A percentile compares a stretch with the other conserved stretches of the same genome.
Evolutionary conservation across 2,888 invertebrate genomes (phyloP).

Genomic region (Mythimna albipuncta): DNA sequence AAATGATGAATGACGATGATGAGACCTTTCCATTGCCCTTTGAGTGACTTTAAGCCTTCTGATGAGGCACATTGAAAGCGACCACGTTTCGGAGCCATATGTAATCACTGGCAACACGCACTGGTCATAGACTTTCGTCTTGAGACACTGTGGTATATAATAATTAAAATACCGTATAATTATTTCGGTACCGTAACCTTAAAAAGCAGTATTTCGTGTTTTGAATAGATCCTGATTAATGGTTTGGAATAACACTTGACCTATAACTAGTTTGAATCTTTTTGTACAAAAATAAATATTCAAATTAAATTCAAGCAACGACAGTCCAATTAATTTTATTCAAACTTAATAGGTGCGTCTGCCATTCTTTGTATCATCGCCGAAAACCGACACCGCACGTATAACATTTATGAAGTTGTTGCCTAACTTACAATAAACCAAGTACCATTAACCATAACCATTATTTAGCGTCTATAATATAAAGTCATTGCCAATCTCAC

Average conservation of each 20-base stretch:
- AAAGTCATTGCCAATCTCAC: conserved; percentile 21
- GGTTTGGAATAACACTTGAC: not conserved
- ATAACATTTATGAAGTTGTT: not conserved
- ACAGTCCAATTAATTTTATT: conserved; percentile 5
- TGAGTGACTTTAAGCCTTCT: too few relatives aligned
- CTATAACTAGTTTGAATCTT: conserved; percentile 1
- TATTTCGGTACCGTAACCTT: not conserved
- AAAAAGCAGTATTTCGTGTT: not conserved
- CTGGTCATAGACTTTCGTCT: too few relatives aligned
- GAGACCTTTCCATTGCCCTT: too few relatives aligned
- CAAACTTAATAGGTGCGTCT: not conserved
- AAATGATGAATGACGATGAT: too few relatives aligned
- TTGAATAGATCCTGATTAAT: not conserved
- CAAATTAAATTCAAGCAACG: not conserved
- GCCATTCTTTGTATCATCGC: conserved; percentile 4
- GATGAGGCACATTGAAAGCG: too few relatives aligned
- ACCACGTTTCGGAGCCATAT: too few relatives aligned
- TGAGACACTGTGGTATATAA: too few relatives aligned
- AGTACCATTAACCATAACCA: not conserved
- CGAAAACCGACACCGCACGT: not conserved
- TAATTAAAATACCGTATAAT: not conserved
- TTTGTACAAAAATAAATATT: not conserved
- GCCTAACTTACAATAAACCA: conserved; percentile 13
- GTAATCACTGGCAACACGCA: too few relatives aligned
- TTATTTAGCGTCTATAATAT: conserved; percentile 8